Conservation (phyloP, 2,113 vertebrate genomes). For the Pycnonotus jocosus region DNA sequence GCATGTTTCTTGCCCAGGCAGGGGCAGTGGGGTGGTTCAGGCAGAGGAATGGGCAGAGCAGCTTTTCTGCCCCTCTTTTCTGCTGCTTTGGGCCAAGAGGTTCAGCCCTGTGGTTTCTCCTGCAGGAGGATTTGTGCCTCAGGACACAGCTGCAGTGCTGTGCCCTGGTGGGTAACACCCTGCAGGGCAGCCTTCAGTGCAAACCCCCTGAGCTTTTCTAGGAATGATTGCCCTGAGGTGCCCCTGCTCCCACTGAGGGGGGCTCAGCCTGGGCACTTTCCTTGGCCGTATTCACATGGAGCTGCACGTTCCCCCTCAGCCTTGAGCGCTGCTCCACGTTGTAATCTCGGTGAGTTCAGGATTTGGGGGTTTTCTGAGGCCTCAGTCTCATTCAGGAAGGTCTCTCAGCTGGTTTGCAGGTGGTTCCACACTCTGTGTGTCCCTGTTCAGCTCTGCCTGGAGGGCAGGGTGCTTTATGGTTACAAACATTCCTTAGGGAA, state of each 20-base stretch:
- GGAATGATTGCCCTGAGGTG: background rate
- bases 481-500: background rate
- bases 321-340: fast-evolving
- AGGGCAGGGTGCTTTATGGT: background rate
- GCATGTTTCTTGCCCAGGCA: background rate
- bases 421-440: background rate
- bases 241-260: background rate
- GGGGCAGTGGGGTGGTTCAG: background rate
- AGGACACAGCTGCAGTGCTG: background rate
- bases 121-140: background rate
- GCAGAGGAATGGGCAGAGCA: background rate
- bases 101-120: background rate
- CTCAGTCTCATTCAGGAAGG: background rate
- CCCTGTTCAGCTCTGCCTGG: background rate
- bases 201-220: fast-evolving
- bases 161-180: background rate
- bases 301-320: background rate
- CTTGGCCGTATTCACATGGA: background rate
- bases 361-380: background rate
- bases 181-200: background rate
- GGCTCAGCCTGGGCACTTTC: background rate
- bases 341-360: background rate
- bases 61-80: background rate
- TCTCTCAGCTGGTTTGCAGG: background rate
- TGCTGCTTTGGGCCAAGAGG: background rate